These are phyloP conservation scores for Phyllotreta cruciferae DNA, from an alignment of 2,888 invertebrate genomes.

Conservation along the genomic window DNA sequence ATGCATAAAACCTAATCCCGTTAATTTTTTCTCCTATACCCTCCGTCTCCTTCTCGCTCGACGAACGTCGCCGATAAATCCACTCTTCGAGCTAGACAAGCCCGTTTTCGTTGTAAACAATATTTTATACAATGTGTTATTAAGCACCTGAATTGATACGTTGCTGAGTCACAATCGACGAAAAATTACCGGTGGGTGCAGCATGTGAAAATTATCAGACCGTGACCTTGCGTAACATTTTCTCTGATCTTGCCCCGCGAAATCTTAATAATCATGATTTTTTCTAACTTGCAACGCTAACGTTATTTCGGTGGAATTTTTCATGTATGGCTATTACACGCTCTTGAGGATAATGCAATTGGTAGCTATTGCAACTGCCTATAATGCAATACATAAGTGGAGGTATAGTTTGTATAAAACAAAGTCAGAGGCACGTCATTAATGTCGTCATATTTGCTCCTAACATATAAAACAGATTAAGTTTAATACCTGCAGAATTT, in stretches of 20 bases:
- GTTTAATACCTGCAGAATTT: too few species aligned
- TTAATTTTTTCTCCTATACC: conserved; percentile 9
- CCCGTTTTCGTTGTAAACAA: conserved; percentile 32
- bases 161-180: conserved; percentile 27
- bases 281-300: conserved; percentile 7
- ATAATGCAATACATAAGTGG: too few species aligned
- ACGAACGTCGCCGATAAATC: conserved; percentile 16
- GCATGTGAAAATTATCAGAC: conserved; percentile 40
- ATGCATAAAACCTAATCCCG: conserved; percentile 19
- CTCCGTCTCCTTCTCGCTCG: conserved; percentile 2
- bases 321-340: neutral
- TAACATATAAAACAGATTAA: too few species aligned
- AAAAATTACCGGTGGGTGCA: conserved; percentile 36
- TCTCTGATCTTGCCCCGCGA: conserved; percentile 30
- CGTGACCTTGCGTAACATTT: conserved; percentile 40
- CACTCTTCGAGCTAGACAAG: conserved; percentile 26
- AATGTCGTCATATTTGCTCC: too few species aligned
- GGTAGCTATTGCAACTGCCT: too few species aligned
- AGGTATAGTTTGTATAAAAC: too few species aligned
- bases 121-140: conserved; percentile 31
- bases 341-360: neutral
- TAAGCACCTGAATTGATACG: conserved; percentile 35
- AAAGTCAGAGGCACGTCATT: too few species aligned
- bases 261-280: conserved; percentile 25
- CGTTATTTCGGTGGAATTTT: conserved; percentile 5